phyloP scores from a whole-genome alignment of 2,888 invertebrate species.

The Leptopilina syphax region DNA sequence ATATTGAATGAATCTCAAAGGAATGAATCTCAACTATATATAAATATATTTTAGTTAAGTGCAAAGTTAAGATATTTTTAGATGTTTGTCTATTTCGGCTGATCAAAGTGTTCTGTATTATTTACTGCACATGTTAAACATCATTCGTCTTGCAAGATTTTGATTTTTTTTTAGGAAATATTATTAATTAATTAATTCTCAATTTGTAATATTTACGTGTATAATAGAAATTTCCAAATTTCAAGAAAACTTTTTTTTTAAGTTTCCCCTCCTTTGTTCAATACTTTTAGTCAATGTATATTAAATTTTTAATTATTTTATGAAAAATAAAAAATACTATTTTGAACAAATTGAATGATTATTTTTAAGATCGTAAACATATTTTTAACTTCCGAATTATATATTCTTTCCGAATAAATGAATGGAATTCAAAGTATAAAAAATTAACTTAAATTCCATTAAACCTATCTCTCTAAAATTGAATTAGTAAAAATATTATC shows the following conservation, averaged over 20 bases:
- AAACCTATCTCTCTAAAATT: too few species aligned
- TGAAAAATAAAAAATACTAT: too few species aligned
- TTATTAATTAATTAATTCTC: background rate
- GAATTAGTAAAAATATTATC: too few species aligned
- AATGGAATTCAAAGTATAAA: too few species aligned
- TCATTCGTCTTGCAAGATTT: background rate
- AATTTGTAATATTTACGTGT: conserved; percentile 24
- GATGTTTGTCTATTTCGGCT: conserved; percentile 13
- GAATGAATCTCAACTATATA: conserved; percentile 20
- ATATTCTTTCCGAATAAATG: too few species aligned
- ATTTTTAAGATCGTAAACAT: too few species aligned
- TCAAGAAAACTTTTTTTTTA: too few species aligned
- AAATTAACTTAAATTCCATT: too few species aligned
- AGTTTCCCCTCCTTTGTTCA: too few species aligned
- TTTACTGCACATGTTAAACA: background rate
- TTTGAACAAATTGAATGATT: too few species aligned
- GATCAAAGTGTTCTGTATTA: conserved; percentile 17
- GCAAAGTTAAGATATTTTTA: conserved; percentile 33
- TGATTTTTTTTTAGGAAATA: background rate
- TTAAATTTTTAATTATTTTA: too few species aligned
- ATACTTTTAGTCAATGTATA: background rate
- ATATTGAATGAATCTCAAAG: conserved; percentile 28
- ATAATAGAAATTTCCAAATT: background rate
- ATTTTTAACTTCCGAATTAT: too few species aligned
- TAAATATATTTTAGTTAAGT: background rate